Base-by-base conservation (phyloP, 2,113 vertebrate genomes). In the Gnathonemus echidnorhynchus region DNA sequence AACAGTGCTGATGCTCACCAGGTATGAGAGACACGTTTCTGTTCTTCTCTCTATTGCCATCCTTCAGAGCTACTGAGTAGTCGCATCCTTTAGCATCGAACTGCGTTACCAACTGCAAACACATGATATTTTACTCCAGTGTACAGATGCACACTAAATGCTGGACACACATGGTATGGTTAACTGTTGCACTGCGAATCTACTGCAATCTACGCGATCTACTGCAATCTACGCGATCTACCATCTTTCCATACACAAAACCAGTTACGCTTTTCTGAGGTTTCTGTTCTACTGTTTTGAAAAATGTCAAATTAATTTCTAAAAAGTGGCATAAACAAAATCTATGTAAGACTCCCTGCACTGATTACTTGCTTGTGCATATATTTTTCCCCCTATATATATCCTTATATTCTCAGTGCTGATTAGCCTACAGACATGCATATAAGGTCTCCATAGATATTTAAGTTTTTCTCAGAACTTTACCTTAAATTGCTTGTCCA, bases 401-500 rank as follows among this genome's bases (percentile, higher is more conserved):
- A 39, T 39, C 39, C 39, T 39, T 39, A 77, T 39, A 39, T 1
- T 77, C 8, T 77, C 70, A 77, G 70, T 19, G 35, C 10, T 77
- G 9, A 24, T 86, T 24, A 49, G 39, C 10, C 39, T 86, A 19
- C 21, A 1, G 24, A 21, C 17, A 10, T 21, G 19, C 83, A n/a
- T 86, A 45, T 86, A 48, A 49, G 21, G 83, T 86, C 35, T 86
- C 13, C 62, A 49, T 3, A n/a, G 66, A 46, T 74, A 48, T 58
- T 17, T 42, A 88, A 4, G 53, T 45, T 39, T 11, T 7, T 70
- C 88, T 48, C 88, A 19, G 21, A 19, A 48, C 7, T 70, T 91
- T 89, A 99, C 98, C 96, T 99, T 98, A 92, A 99, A 99, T 91
- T 99, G 98, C 91, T 97, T 98, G 93, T 99, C 98, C 91, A 99